Evolutionary conservation across 2,888 invertebrate species (phyloP).

Genomic region (Conops quadrifasciatus): DNA sequence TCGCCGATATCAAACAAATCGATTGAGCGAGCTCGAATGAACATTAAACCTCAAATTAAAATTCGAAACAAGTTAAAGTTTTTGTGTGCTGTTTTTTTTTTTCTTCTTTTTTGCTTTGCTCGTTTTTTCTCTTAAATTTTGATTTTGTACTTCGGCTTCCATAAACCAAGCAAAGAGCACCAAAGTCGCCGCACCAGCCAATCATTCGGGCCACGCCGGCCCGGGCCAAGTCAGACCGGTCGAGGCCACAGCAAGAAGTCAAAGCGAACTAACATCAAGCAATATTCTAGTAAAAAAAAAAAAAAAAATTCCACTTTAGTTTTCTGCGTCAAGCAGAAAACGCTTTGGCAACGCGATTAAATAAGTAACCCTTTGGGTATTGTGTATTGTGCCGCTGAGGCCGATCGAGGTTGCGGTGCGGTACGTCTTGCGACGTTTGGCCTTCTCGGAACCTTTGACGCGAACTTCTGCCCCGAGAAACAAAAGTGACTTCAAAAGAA

Average conservation of each 20-base stretch:
- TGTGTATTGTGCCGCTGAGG: not conserved
- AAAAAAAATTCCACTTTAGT: constrained; percentile 7
- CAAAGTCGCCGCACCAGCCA: not conserved
- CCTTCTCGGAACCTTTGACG: constrained; percentile 57
- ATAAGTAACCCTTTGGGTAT: constrained; percentile 32
- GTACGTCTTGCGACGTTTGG: constrained; percentile 39
- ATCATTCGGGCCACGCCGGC: not conserved
- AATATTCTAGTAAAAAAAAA: not conserved
- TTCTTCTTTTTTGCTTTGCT: no score
- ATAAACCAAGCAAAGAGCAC: no score
- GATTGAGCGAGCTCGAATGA: constrained; percentile 32
- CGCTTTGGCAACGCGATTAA: constrained; percentile 18
- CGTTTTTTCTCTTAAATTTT: no score
- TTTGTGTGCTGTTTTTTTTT: not conserved
- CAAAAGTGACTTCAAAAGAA: constrained; percentile 19
- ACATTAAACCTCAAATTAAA: constrained; percentile 53
- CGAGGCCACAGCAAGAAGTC: not conserved
- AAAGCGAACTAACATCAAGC: not conserved
- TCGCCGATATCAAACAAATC: constrained; percentile 20
- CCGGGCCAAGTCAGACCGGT: not conserved
- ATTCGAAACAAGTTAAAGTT: constrained; percentile 57
- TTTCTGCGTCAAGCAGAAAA: constrained; percentile 20
- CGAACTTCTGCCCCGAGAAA: constrained; percentile 56
- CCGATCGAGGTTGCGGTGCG: constrained; percentile 26
- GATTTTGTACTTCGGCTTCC: no score